A percentile compares a stretch with the other conserved stretches of the same genome.
Evolutionary conservation across 2,888 invertebrate species (phyloP).

Genomic region (Hecatera dysodea): DNA sequence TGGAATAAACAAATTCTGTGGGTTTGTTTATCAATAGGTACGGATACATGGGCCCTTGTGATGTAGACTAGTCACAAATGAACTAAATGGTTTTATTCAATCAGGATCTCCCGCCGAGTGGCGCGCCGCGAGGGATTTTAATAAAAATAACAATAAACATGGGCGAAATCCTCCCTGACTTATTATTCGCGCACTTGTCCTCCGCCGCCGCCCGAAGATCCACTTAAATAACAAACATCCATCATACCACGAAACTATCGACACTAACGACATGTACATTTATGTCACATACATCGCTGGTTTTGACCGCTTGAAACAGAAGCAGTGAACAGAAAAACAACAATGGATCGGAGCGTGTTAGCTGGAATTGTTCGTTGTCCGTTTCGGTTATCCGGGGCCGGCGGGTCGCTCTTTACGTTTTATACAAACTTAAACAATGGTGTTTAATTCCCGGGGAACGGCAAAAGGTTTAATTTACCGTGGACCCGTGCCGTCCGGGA

Average conservation of each 20-base stretch:
- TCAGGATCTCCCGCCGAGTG: neutral
- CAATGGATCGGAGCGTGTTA: slow-evolving; percentile 8
- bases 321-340: neutral
- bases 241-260: neutral
- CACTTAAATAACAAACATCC: slow-evolving; percentile 24
- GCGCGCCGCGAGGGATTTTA: slow-evolving; percentile 5
- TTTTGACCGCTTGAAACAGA: neutral
- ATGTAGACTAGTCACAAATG: neutral
- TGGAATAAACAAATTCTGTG: no score
- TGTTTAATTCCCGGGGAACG: slow-evolving; percentile 44
- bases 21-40: neutral
- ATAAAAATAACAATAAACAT: slow-evolving; percentile 36
- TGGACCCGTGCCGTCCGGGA: neutral
- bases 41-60: neutral
- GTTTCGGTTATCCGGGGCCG: neutral
- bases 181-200: slow-evolving; percentile 42
- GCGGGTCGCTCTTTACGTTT: slow-evolving; percentile 10
- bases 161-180: slow-evolving; percentile 15
- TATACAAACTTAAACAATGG: slow-evolving; percentile 42
- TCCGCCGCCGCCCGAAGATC: neutral
- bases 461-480: slow-evolving; percentile 50
- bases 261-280: neutral
- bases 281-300: slow-evolving; percentile 23
- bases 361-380: neutral
- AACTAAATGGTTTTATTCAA: slow-evolving; percentile 12